These are phyloP conservation scores for Parotia lawesii DNA, from an alignment of 2,113 vertebrate genomes.

Conservation along the genomic window DNA sequence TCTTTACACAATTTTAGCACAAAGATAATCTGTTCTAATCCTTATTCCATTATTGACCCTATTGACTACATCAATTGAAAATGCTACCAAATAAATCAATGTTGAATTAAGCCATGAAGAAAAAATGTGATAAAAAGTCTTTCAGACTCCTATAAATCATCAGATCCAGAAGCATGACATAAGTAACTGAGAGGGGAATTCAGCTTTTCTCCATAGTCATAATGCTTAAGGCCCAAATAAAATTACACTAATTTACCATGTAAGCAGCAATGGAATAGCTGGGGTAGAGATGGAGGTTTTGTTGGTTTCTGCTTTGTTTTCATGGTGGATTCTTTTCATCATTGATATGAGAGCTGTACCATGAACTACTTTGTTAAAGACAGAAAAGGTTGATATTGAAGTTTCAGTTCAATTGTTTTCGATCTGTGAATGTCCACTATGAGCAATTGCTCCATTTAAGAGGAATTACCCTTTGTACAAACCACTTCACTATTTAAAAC, in stretches of 20 bases:
- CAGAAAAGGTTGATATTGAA: slow-evolving; percentile 74
- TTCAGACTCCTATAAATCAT: slow-evolving; percentile 63
- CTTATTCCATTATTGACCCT: slow-evolving; percentile 67
- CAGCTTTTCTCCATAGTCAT: slow-evolving; percentile 40
- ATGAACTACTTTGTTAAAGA: slow-evolving; percentile 73
- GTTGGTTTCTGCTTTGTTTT: slow-evolving; percentile 19
- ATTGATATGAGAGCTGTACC: neutral
- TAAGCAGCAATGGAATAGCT: slow-evolving; percentile 9
- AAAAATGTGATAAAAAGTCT: slow-evolving; percentile 62
- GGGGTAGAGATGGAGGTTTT: neutral
- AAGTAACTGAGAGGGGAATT: slow-evolving; percentile 33
- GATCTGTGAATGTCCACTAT: slow-evolving; percentile 75
- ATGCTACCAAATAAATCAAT: slow-evolving; percentile 69
- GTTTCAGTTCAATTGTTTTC: slow-evolving; percentile 80
- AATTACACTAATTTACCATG: slow-evolving; percentile 55
- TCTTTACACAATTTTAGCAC: slow-evolving; percentile 56
- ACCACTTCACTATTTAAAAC: slow-evolving; percentile 83
- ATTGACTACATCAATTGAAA: slow-evolving; percentile 56
- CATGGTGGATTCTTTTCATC: neutral
- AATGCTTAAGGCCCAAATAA: slow-evolving; percentile 47
- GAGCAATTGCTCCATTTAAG: slow-evolving; percentile 82
- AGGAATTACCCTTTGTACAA: slow-evolving; percentile 80
- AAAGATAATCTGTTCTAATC: slow-evolving; percentile 70
- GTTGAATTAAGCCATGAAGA: slow-evolving; percentile 66
- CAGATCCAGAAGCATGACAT: slow-evolving; percentile 24